Percentiles rank a stretch among this genome's conserved stretches.
These are phyloP conservation scores for Leucophenga varia DNA, from an alignment of 1,140 invertebrate species.

Conservation along the genomic window DNA sequence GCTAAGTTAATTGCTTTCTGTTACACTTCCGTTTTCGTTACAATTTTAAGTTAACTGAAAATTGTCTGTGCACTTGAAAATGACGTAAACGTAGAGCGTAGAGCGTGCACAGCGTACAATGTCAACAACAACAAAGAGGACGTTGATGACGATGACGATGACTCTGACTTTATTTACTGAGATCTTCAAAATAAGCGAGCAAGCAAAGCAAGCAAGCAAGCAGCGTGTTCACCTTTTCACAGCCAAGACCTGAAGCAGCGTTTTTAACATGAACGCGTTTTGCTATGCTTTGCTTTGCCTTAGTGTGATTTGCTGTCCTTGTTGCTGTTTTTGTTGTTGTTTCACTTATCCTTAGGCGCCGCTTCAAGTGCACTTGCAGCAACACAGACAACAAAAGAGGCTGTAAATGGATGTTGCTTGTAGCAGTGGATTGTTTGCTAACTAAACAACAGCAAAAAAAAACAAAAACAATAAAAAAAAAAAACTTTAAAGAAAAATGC, in stretches of 20 bases:
- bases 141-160: no score
- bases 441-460: constrained; percentile 35
- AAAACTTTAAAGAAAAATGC: constrained; percentile 6
- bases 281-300: not conserved
- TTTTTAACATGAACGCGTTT: no score
- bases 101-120: constrained; percentile 21
- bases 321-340: constrained; percentile 4
- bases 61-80: no score
- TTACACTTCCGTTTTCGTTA: no score
- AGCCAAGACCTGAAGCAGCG: no score
- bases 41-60: no score
- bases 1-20: constrained; percentile 50
- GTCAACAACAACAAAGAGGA: constrained; percentile 52
- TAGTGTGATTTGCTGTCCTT: no score
- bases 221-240: no score
- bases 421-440: constrained; percentile 30
- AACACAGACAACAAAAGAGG: no score
- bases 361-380: no score
- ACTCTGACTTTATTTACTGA: constrained; percentile 8
- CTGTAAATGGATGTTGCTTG: constrained; percentile 13
- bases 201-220: no score
- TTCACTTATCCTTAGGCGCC: constrained; percentile 5
- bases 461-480: constrained; percentile 34
- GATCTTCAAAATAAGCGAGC: no score
- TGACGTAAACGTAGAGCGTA: not conserved